Base-by-base conservation (phyloP, 2,888 invertebrate species). In the Molanna angustata region DNA sequence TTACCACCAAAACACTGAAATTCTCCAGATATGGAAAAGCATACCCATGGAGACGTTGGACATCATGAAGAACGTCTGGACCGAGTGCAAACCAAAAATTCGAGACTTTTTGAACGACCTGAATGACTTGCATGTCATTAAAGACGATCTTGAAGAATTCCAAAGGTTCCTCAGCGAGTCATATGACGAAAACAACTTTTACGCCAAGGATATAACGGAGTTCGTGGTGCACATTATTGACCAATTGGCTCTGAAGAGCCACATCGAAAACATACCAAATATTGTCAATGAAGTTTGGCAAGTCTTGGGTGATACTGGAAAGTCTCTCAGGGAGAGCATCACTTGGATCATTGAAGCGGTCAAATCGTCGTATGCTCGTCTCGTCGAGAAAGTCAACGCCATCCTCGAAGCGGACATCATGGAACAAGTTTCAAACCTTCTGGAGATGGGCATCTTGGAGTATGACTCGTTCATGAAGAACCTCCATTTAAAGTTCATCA, bases 261-360 rank as follows among this genome's bases (percentile, higher is more conserved):
- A 90, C 65, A 81, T 91, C 60, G 85, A 90, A 62, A 85, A 86
- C 1, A 65, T 91, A 45, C 91, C 91, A 0, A 87, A 86, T 41
- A 88, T 91, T 18, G 78, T 91, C 0, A 86, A 85, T 42, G 91
- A 91, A 67, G 80, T 91, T 64, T 90, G 88, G 88, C 87, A 88
- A 3, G 83, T 88, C 62, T 88, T 91, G 88, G 91, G 90, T 0
- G 89, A 90, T 48, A 90, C 90, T 0, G 90, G 90, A 6, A 80
- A 85, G 60, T 88, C 88, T 0, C 80, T 91, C 16, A 83, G 88
- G 41, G 83, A 87, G 59, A 88, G 88, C 60, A 72, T 91, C 7
- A 70, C 84, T 0, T 89, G 85, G 82, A 78, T 89, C 0, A 83
- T 89, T 0, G 85, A 88, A 56, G 81, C 84, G 54, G 76, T 89